A percentile compares a stretch with the other conserved stretches of the same genome.
Evolutionary conservation across 64 coral and sea anemone species (phyloP).

Genomic region (Acropora tenuis): DNA sequence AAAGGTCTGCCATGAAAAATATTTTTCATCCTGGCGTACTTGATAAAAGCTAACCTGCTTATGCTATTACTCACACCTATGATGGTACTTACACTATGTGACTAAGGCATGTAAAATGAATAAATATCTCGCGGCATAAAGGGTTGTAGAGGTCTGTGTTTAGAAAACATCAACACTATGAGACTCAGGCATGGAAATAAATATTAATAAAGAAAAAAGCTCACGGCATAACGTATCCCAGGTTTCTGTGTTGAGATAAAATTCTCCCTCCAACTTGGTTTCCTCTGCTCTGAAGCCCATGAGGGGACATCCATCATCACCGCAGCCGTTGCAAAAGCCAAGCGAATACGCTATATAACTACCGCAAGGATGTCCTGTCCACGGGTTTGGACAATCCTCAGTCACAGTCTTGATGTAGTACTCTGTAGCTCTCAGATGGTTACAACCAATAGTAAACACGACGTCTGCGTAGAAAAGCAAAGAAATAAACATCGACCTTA

Average conservation of each 20-base stretch:
- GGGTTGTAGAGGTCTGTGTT: background rate
- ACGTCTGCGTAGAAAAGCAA: background rate
- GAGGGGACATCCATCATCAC: background rate
- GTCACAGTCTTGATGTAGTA: constrained; percentile 26
- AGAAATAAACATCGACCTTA: too few relatives aligned
- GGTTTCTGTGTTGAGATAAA: constrained; percentile 15
- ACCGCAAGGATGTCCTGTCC: constrained; percentile 48
- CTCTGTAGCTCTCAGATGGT: constrained; percentile 35
- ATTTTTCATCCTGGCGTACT: too few relatives aligned
- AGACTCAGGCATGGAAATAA: too few relatives aligned
- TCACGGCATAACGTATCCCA: constrained; percentile 44
- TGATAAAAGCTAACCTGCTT: too few relatives aligned
- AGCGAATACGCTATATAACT: background rate
- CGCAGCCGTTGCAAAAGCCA: constrained; percentile 19
- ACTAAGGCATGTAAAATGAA: too few relatives aligned
- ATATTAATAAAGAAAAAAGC: background rate
- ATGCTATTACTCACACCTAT: too few relatives aligned
- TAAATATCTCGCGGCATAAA: constrained; percentile 39
- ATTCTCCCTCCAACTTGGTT: constrained; percentile 2
- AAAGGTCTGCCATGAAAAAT: too few relatives aligned
- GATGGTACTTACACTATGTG: too few relatives aligned
- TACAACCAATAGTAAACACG: background rate
- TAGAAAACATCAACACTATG: background rate
- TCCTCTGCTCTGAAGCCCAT: constrained; percentile 38
- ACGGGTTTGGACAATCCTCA: background rate